These are phyloP conservation scores for Lytechinus variegatus DNA, from an alignment of 35 echinoderm and acorn worm genomes.

Conservation along the genomic window DNA sequence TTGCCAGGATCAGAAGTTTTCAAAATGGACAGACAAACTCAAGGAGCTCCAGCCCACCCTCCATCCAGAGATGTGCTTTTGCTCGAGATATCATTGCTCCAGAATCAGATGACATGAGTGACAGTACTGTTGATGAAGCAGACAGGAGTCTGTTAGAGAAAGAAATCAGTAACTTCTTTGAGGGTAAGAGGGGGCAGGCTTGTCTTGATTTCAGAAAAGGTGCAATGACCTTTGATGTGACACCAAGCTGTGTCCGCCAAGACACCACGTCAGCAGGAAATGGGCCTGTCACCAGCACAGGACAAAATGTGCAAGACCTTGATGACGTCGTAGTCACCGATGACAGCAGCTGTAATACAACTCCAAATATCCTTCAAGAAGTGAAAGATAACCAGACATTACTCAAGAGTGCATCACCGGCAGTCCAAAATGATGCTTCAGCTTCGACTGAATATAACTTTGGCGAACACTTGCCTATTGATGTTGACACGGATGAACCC, in stretches of 20 bases:
- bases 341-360: not conserved
- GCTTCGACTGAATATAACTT: not conserved
- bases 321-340: not conserved
- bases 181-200: not conserved
- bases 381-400: not conserved
- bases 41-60: not conserved
- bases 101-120: not conserved
- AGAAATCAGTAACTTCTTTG: not conserved
- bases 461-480: not conserved
- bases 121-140: conserved; percentile 1
- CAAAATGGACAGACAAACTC: not conserved
- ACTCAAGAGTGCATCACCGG: not conserved
- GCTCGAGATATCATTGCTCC: not conserved
- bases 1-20: not conserved
- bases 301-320: not conserved
- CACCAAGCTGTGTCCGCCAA: not conserved
- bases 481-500: not conserved
- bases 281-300: not conserved
- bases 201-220: not conserved
- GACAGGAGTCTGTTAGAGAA: not conserved
- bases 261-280: not conserved
- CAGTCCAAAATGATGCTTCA: not conserved
- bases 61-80: conserved; percentile 8
- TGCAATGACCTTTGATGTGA: not conserved
- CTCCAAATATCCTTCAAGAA: not conserved